Conservation (phyloP, 2,113 vertebrate species). For the western clawed frog (Xenopus tropicalis) region UCB_Xtro_10.0 CM004446.2:23371001-23371500, state of each 20-base stretch:
- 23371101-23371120: too few relatives aligned
- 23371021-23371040: constrained; percentile 3
- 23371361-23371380: background rate
- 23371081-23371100: too few relatives aligned
- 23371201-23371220: constrained; percentile 99
- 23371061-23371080: too few relatives aligned
- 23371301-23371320: constrained; percentile 85
- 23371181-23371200: constrained; percentile 97
- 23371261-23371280: constrained; percentile 96
- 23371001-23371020: constrained; percentile 79
- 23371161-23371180: constrained; percentile 95
- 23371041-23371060: background rate
- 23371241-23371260: constrained; percentile 95
- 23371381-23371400: background rate
- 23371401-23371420: too few relatives aligned
- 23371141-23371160: constrained; percentile 96
- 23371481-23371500: constrained; percentile 99
- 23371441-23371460: constrained; percentile 94
- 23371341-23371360: constrained; percentile 90
- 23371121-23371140: constrained; percentile 61
- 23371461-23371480: constrained; percentile 98
- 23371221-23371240: constrained; percentile 97
- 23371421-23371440: constrained; percentile 89
- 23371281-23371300: constrained; percentile 92
- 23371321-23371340: constrained; percentile 96